Percentiles rank a stretch among this genome's conserved stretches.
These are phyloP conservation scores for Cassiopea xamachana DNA, from an alignment of 30 jellyfish, hydroid and myxozoan genomes.

Conservation along the genomic window DNA sequence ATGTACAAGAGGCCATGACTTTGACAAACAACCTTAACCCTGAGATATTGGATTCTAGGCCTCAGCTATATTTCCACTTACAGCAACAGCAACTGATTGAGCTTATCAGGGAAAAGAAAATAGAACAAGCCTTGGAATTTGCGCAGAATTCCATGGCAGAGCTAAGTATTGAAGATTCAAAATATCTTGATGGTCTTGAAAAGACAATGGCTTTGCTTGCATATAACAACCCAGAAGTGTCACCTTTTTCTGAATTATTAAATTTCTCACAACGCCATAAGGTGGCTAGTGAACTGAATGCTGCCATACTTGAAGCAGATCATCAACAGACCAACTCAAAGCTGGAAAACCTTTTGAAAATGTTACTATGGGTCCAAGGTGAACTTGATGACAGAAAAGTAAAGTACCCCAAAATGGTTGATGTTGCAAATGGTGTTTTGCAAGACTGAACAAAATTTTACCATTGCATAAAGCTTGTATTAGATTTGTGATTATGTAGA, in stretches of 20 bases:
- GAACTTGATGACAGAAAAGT: slow-evolving; percentile 88
- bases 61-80: slow-evolving; percentile 84
- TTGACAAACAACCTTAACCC: slow-evolving; percentile 86
- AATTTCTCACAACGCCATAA: slow-evolving; percentile 84
- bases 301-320: slow-evolving; percentile 91
- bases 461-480: not conserved
- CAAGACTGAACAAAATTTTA: slow-evolving; percentile 18
- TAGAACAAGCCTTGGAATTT: slow-evolving; percentile 88
- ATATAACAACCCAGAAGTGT: slow-evolving; percentile 83
- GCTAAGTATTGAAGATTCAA: slow-evolving; percentile 78
- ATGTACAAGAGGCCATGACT: slow-evolving; percentile 84
- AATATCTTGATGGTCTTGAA: slow-evolving; percentile 86
- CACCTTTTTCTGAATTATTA: slow-evolving; percentile 93
- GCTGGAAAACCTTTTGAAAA: slow-evolving; percentile 80
- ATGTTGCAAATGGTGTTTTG: slow-evolving; percentile 77
- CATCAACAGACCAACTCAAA: slow-evolving; percentile 93
- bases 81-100: slow-evolving; percentile 97
- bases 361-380: slow-evolving; percentile 89
- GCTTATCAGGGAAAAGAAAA: slow-evolving; percentile 78
- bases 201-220: slow-evolving; percentile 96
- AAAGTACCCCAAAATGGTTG: slow-evolving; percentile 91
- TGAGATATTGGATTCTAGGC: slow-evolving; percentile 87
- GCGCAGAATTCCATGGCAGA: slow-evolving; percentile 95
- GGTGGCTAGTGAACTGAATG: slow-evolving; percentile 97
- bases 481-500: not conserved